Evolutionary conservation across 2,113 vertebrate genomes (phyloP).

Genomic region (Paramormyrops kingsleyae): DNA sequence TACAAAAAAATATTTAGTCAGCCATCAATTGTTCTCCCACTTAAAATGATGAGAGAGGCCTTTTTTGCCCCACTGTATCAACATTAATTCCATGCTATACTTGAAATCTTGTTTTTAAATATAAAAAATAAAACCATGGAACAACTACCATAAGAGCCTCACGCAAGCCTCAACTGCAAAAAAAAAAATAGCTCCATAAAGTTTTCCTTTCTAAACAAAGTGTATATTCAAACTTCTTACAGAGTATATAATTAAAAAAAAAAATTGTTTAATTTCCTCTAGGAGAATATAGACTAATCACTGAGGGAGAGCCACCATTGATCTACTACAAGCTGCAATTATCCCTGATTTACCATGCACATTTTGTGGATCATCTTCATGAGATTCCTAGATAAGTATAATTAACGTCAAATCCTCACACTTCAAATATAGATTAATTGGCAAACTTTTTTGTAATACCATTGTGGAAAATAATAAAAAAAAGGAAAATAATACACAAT

Average conservation of each 20-base stretch:
- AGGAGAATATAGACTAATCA: constrained; percentile 38
- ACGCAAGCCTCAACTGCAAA: not conserved
- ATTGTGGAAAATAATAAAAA: too few species aligned
- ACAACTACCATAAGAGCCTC: not conserved
- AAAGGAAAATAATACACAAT: not conserved
- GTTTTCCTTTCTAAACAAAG: not conserved
- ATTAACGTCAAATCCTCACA: not conserved
- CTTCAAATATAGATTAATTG: not conserved
- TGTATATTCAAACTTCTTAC: not conserved
- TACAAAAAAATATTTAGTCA: not conserved
- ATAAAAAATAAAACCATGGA: not conserved
- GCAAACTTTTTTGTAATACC: not conserved
- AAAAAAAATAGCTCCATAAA: not conserved
- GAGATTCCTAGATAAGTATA: not conserved
- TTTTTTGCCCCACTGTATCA: not conserved
- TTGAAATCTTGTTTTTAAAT: not conserved
- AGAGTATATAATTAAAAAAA: constrained; percentile 37
- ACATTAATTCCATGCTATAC: not conserved
- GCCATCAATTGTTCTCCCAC: too few species aligned
- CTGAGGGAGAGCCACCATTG: constrained; percentile 23
- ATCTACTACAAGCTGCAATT: constrained; percentile 41
- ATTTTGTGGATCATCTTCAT: not conserved
- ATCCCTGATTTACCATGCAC: constrained; percentile 32
- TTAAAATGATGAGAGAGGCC: too few species aligned
- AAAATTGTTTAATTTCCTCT: constrained; percentile 12